Evolutionary conservation across 2,888 invertebrate species (phyloP).

Genomic region (Scaeva pyrastri): DNA sequence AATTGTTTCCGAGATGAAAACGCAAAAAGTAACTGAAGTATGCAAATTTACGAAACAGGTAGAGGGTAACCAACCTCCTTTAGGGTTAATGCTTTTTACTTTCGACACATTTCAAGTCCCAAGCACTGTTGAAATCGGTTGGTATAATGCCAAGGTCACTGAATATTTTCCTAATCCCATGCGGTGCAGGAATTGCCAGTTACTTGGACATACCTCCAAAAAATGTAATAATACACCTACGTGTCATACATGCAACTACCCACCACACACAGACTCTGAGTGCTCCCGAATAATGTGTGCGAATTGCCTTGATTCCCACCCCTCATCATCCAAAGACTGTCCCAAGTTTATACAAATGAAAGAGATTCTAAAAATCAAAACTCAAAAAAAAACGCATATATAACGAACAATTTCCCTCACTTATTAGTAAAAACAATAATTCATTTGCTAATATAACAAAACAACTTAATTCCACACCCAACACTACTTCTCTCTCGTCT

Average conservation of each 20-base stretch:
- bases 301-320: neutral
- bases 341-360: slow-evolving; percentile 8
- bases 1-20: slow-evolving; percentile 12
- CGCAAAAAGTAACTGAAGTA: slow-evolving; percentile 3
- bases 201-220: slow-evolving; percentile 23
- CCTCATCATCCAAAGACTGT: slow-evolving; percentile 16
- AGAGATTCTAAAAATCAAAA: no score
- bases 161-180: slow-evolving; percentile 40
- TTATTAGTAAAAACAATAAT: neutral
- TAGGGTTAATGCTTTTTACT: slow-evolving; percentile 17
- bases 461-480: neutral
- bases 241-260: slow-evolving; percentile 22
- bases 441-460: slow-evolving; percentile 6
- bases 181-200: slow-evolving; percentile 23
- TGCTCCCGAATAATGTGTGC: slow-evolving; percentile 13
- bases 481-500: neutral
- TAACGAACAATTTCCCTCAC: neutral
- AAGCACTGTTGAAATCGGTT: slow-evolving; percentile 6
- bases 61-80: neutral
- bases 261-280: neutral
- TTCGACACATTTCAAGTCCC: slow-evolving; percentile 15
- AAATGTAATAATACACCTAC: neutral
- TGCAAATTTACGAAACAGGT: slow-evolving; percentile 16
- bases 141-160: slow-evolving; percentile 16
- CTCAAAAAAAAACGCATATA: neutral